These are phyloP conservation scores for Xanthorhoe designata DNA, from an alignment of 2,888 invertebrate species.

Conservation along the genomic window DNA sequence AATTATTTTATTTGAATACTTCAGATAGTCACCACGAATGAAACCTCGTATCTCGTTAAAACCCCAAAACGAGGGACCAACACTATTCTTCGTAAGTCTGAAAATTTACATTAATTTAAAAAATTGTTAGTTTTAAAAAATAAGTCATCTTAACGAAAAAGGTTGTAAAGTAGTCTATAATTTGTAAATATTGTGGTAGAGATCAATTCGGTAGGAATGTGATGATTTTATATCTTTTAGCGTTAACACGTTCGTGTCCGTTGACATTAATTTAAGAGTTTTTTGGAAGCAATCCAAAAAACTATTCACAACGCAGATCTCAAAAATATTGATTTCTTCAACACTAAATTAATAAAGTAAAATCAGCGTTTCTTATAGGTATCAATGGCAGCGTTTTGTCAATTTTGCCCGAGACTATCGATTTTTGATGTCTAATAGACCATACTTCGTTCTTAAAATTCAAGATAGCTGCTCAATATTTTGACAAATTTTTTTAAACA, in stretches of 20 bases:
- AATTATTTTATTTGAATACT: background rate
- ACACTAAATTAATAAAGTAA: background rate
- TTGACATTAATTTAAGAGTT: background rate
- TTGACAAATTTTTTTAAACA: background rate
- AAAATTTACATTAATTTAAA: too few species aligned
- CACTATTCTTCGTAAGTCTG: too few species aligned
- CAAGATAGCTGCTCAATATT: background rate
- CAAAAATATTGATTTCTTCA: background rate
- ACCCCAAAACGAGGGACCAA: background rate
- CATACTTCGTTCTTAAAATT: background rate
- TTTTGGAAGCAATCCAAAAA: background rate
- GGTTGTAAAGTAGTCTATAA: too few species aligned
- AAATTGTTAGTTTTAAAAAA: too few species aligned
- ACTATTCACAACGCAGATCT: background rate
- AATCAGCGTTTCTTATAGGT: background rate
- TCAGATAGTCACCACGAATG: background rate
- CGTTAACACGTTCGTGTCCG: background rate
- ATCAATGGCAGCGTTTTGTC: background rate
- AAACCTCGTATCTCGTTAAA: background rate
- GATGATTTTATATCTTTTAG: background rate
- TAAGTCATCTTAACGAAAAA: too few species aligned
- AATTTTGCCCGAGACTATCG: background rate
- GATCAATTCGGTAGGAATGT: background rate
- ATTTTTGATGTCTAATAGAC: background rate
- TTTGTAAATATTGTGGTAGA: background rate